A percentile compares a stretch with the other conserved stretches of the same genome.
Evolutionary conservation across 2,113 vertebrate species (phyloP).

Genomic region (Limnothrissa miodon): DNA sequence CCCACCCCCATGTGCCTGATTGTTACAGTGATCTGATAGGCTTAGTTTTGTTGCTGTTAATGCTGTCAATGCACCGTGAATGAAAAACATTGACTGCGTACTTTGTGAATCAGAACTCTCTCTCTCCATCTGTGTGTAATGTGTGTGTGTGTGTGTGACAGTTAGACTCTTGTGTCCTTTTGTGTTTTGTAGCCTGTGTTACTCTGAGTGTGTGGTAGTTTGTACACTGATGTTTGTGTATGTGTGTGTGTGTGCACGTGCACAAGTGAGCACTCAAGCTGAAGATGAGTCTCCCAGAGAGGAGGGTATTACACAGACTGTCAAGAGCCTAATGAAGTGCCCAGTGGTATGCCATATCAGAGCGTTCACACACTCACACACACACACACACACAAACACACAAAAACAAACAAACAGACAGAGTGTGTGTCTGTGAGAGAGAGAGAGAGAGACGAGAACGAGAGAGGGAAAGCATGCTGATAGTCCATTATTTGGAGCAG

Average conservation of each 20-base stretch:
- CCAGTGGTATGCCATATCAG: conserved; percentile 54
- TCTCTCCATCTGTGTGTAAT: background rate
- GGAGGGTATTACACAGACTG: conserved; percentile 41
- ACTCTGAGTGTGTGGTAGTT: background rate
- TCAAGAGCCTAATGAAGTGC: conserved; percentile 50
- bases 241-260: conserved; percentile 12
- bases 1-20: background rate
- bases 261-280: conserved; percentile 22
- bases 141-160: background rate
- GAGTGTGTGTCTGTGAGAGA: background rate
- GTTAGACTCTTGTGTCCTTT: background rate
- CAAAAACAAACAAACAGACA: conserved; percentile 27
- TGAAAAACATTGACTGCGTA: conserved; percentile 23
- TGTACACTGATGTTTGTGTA: background rate
- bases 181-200: background rate
- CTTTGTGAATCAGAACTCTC: background rate
- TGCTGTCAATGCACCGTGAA: conserved; percentile 8
- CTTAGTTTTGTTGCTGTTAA: conserved; percentile 31
- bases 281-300: conserved; percentile 37
- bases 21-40: conserved; percentile 36
- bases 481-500: conserved; percentile 42
- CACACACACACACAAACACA: conserved; percentile 37
- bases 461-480: conserved; percentile 36
- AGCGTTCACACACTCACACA: conserved; percentile 38
- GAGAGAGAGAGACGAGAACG: conserved; percentile 13